phyloP scores from a whole-genome alignment of 2,113 vertebrate species.

The Poecilia latipinna region DNA sequence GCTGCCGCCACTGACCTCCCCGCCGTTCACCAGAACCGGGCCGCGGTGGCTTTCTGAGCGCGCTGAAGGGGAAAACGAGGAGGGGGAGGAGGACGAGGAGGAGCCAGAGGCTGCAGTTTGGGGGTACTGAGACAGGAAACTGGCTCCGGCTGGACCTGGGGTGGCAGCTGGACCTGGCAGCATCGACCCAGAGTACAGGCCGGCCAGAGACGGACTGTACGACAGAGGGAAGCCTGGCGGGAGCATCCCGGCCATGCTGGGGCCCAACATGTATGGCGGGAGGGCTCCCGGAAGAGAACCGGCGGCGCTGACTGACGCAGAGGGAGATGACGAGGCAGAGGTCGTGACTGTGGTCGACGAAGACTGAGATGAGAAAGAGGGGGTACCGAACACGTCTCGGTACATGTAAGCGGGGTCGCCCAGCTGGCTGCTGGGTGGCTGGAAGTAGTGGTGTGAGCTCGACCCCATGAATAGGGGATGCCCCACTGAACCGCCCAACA shows the following conservation, averaged over 20 bases:
- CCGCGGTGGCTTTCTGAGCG: conserved; percentile 82
- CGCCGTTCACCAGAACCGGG: conserved; percentile 77
- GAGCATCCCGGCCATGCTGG: conserved; percentile 82
- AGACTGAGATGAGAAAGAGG: conserved; percentile 83
- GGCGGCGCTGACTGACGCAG: conserved; percentile 82
- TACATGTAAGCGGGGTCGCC: conserved; percentile 88
- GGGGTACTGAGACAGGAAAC: conserved; percentile 87
- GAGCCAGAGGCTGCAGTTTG: conserved; percentile 77
- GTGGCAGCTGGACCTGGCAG: conserved; percentile 80
- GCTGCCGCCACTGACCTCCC: conserved; percentile 49
- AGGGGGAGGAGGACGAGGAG: conserved; percentile 76
- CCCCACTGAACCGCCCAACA: conserved; percentile 86
- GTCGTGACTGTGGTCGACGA: conserved; percentile 78
- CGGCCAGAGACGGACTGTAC: conserved; percentile 89
- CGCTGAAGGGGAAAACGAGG: conserved; percentile 79
- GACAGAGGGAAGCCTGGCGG: conserved; percentile 86
- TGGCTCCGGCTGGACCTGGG: conserved; percentile 88
- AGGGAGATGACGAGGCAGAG: conserved; percentile 77
- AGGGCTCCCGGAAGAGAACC: conserved; percentile 84
- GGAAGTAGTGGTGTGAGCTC: conserved; percentile 88
- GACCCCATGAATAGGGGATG: conserved; percentile 88
- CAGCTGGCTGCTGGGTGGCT: conserved; percentile 83
- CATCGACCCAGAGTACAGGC: conserved; percentile 71
- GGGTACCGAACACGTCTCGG: conserved; percentile 80
- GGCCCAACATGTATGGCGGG: conserved; percentile 88